phyloP scores from a whole-genome alignment of 1,140 invertebrate species.

The Eupristina koningsbergeri region DNA sequence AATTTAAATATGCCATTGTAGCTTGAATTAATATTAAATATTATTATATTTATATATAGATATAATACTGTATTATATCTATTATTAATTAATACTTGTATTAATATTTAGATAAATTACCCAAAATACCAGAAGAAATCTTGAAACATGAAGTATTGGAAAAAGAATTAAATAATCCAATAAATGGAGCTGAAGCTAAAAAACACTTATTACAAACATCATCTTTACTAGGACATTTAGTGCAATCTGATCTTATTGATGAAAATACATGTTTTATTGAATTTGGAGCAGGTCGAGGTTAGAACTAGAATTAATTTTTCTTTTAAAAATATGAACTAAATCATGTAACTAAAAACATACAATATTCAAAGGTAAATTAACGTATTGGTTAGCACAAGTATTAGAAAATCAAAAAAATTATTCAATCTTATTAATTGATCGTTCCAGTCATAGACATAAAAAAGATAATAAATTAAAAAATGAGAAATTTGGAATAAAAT shows the following conservation, averaged over 20 bases:
- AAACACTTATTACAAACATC: slow-evolving; percentile 83
- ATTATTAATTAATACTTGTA: slow-evolving; percentile 28
- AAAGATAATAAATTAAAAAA: slow-evolving; percentile 82
- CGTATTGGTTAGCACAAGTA: slow-evolving; percentile 81
- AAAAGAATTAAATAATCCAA: slow-evolving; percentile 76
- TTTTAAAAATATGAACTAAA: background rate
- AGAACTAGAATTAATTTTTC: slow-evolving; percentile 28
- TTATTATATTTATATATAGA: too few relatives aligned
- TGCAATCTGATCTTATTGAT: slow-evolving; percentile 74
- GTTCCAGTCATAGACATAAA: slow-evolving; percentile 85
- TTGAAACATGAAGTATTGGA: slow-evolving; percentile 72
- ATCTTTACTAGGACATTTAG: slow-evolving; percentile 78
- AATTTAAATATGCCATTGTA: background rate
- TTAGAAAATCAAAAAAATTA: slow-evolving; percentile 71
- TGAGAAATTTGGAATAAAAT: slow-evolving; percentile 70
- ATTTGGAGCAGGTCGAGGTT: slow-evolving; percentile 91
- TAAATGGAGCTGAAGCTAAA: slow-evolving; percentile 77
- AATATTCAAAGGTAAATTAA: slow-evolving; percentile 77
- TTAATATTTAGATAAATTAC: slow-evolving; percentile 61
- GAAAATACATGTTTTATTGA: slow-evolving; percentile 83
- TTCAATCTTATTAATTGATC: slow-evolving; percentile 83
- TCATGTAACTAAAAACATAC: slow-evolving; percentile 21
- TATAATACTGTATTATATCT: too few relatives aligned
- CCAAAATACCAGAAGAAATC: slow-evolving; percentile 69
- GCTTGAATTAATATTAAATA: too few relatives aligned